These are phyloP conservation scores for Malurus splendens DNA, from an alignment of 2,797 vertebrate species.

Conservation along the genomic window DNA sequence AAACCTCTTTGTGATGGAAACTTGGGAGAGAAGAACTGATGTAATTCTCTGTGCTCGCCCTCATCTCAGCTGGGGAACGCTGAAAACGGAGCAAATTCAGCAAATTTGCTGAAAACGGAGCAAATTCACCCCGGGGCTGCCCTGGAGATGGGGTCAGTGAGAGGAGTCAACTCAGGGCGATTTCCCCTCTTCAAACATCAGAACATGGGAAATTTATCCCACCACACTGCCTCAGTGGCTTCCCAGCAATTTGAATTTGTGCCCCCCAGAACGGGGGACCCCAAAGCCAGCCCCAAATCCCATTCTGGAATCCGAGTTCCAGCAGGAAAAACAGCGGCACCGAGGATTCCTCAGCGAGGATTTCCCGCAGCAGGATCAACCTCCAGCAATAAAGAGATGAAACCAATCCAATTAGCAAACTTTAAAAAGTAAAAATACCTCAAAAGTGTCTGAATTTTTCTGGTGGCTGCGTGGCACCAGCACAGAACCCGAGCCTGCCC, in stretches of 20 bases:
- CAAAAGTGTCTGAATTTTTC: too few species aligned
- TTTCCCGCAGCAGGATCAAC: background rate
- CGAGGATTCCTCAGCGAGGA: background rate
- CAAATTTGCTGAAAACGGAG: background rate
- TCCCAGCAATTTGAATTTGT: too few species aligned
- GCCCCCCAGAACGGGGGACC: background rate
- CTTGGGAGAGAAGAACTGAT: background rate
- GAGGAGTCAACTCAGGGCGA: background rate
- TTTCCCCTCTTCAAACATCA: too few species aligned
- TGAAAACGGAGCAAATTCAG: background rate
- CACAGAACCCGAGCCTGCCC: background rate
- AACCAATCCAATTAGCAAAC: background rate
- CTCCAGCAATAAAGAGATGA: background rate
- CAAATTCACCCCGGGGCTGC: background rate
- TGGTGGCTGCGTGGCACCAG: background rate
- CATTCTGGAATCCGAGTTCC: accelerated
- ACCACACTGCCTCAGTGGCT: too few species aligned
- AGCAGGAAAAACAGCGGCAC: background rate
- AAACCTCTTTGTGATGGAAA: background rate
- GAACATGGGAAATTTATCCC: too few species aligned
- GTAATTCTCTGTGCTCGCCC: background rate
- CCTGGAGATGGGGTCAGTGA: background rate
- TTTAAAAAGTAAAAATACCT: background rate
- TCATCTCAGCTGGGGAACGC: background rate
- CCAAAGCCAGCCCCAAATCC: background rate